Conservation (phyloP, 2,113 vertebrate genomes). For the Lipophrys pholis region DNA sequence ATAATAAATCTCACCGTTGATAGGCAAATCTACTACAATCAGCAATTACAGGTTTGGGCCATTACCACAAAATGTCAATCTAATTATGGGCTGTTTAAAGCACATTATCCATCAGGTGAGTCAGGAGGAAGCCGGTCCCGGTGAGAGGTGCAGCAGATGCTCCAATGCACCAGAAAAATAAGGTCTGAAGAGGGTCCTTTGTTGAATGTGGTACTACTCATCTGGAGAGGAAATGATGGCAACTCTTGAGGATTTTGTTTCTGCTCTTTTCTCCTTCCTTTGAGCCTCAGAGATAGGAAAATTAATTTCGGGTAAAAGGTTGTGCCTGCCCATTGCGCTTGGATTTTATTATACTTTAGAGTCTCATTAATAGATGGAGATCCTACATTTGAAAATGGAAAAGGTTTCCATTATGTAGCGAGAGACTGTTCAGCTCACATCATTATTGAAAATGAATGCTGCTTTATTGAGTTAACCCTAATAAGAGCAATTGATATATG, state of each 20-base stretch:
- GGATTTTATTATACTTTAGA: slow-evolving; percentile 30
- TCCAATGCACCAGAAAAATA: slow-evolving; percentile 22
- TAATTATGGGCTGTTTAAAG: slow-evolving; percentile 68
- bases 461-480: too few relatives aligned
- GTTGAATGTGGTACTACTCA: slow-evolving; percentile 10
- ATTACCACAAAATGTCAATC: slow-evolving; percentile 75
- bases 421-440: too few relatives aligned
- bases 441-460: too few relatives aligned
- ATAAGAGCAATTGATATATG: too few relatives aligned
- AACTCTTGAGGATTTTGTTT: slow-evolving; percentile 33
- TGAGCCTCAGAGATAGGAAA: slow-evolving; percentile 31
- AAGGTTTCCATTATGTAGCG: slow-evolving; percentile 25
- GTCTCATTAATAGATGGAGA: slow-evolving; percentile 38
- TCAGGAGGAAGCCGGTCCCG: slow-evolving; percentile 32
- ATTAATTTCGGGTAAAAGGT: slow-evolving; percentile 47
- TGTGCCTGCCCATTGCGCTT: slow-evolving; percentile 22
- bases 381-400: slow-evolving; percentile 14
- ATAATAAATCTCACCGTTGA: slow-evolving; percentile 45
- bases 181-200: slow-evolving; percentile 47
- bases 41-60: slow-evolving; percentile 62
- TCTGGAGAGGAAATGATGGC: slow-evolving; percentile 30
- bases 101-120: slow-evolving; percentile 66
- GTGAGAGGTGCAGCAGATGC: slow-evolving; percentile 18
- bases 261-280: slow-evolving; percentile 9
- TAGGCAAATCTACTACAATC: slow-evolving; percentile 49